Evolutionary conservation across 2,113 vertebrate species (phyloP).

Genomic region (Entomyzon cyanotis): DNA sequence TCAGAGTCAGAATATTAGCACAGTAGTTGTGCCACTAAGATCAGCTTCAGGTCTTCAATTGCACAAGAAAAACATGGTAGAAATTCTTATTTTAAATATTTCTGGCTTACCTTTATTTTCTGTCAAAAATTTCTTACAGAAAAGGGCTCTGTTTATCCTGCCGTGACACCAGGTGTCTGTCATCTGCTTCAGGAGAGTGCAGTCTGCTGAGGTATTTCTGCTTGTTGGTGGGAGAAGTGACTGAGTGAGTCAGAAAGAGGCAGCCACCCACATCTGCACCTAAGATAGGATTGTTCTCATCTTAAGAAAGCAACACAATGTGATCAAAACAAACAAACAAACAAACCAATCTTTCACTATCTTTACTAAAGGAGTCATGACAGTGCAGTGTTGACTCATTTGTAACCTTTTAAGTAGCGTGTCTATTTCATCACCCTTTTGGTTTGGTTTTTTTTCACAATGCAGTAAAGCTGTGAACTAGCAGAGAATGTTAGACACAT

Average conservation of each 20-base stretch:
- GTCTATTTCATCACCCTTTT: neutral
- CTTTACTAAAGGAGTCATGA: neutral
- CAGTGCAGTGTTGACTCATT: neutral
- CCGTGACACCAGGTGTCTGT: neutral
- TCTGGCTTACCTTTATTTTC: neutral
- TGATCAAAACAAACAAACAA: neutral
- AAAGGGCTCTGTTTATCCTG: neutral
- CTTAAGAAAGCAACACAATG: neutral
- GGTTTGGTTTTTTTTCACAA: neutral
- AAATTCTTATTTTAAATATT: neutral
- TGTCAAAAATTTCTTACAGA: neutral
- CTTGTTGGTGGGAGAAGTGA: neutral
- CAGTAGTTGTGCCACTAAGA: rapidly evolving
- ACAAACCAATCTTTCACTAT: neutral
- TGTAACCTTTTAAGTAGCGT: neutral
- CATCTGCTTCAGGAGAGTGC: neutral
- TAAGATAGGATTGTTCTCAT: neutral
- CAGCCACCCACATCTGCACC: neutral
- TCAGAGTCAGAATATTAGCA: neutral
- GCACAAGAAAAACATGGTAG: neutral
- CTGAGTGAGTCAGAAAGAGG: neutral
- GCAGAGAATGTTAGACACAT: neutral
- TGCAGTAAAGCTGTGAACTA: neutral
- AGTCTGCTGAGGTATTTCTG: neutral
- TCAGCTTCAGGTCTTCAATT: neutral